Evolutionary conservation across 2,888 invertebrate genomes (phyloP), one percentile per base, ranked within the genome.

Genomic region (Synergus japonicus): DNA sequence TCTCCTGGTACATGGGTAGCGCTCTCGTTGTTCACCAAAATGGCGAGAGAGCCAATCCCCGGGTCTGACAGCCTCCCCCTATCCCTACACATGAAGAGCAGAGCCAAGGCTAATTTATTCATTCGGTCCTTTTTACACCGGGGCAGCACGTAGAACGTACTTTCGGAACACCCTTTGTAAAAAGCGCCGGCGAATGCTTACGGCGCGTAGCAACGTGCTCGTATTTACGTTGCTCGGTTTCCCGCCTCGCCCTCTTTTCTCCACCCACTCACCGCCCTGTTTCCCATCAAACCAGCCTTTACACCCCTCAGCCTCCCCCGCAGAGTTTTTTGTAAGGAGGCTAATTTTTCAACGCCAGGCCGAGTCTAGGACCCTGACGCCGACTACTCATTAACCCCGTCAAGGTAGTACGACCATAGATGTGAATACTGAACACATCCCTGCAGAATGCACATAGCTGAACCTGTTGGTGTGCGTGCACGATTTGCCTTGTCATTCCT

Each of bases 61-160:
- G 79, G 54, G 64, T 79, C 82, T 83, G 82, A 82, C 83, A 82
- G 81, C 78, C 81, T 80, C 66, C 79, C 79, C 82, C 82, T 78
- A 46, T 49, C n/a, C 78, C 37, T 67, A 79, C 77, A 76, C 78
- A 77, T 83, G 88, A 89, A 81, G 29, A 67, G 18, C n/a, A 78
- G 81, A 63, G 85, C 85, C 82, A 84, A 82, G 88, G 88, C 91
- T 91, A 90, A 91, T 91, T 91, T 91, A 91, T 91, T 91, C 91
- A 91, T 91, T 91, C 90, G 90, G 88, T 90, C 89, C 91, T 89
- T 90, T 91, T 90, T 90, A 89, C 89, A 87, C 85, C 84, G 87
- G 83, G 88, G 87, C 85, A 89, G 86, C 87, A 87, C 88, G 88
- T 88, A 85, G 77, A 77, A 84, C 86, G 87, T 87, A 88, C 88